Percentiles rank a stretch among this genome's conserved stretches.
These are phyloP conservation scores for Spisula solida DNA, from an alignment of 2,888 invertebrate genomes.

Conservation along the genomic window DNA sequence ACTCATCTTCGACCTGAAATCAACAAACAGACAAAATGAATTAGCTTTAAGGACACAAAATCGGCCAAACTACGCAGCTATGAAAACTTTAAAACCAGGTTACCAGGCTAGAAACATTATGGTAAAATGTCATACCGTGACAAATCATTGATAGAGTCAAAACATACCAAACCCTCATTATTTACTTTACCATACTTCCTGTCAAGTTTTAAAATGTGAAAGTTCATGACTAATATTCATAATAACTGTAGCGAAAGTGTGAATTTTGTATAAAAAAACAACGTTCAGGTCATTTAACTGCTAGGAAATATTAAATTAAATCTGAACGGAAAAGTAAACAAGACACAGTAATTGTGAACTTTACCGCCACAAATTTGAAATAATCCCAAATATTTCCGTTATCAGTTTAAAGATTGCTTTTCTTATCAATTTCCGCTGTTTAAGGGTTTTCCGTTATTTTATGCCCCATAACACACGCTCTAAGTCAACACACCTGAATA, in stretches of 20 bases:
- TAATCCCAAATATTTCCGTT: neutral
- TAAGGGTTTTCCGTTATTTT: conserved; percentile 1
- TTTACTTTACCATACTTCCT: neutral
- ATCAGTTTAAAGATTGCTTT: neutral
- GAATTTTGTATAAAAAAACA: too few relatives aligned
- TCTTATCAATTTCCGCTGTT: conserved; percentile 19
- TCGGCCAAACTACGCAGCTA: neutral
- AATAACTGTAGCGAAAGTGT: too few relatives aligned
- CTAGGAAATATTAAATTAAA: too few relatives aligned
- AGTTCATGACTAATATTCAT: neutral
- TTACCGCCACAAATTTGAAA: conserved; percentile 23
- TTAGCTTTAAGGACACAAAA: neutral
- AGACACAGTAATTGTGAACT: neutral
- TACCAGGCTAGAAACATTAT: too few relatives aligned
- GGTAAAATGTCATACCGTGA: too few relatives aligned
- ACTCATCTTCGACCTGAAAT: neutral
- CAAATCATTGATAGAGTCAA: too few relatives aligned
- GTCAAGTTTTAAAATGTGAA: neutral
- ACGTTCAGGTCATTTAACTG: too few relatives aligned
- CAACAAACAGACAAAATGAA: neutral
- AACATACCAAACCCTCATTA: neutral
- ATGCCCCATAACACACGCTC: neutral
- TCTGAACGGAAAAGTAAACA: neutral
- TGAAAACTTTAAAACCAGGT: neutral
- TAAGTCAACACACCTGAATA: neutral